Evolutionary conservation across 2,113 vertebrate species (phyloP), one percentile per base, ranked within the genome.

Genomic region (Antigone vipio): DNA sequence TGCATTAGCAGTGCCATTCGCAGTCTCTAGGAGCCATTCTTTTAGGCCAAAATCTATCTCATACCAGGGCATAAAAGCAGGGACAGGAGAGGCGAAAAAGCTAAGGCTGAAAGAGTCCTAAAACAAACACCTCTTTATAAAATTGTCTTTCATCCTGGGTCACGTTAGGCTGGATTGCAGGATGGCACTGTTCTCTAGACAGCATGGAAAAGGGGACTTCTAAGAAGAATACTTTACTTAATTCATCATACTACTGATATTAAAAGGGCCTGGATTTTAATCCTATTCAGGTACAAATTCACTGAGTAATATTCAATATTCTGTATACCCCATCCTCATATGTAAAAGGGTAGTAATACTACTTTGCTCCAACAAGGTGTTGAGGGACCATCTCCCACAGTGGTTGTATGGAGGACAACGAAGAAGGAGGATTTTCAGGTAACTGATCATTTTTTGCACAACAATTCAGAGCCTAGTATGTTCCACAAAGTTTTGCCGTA

Each of bases 241-340:
- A 56, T 38, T 67, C 32, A 64, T 12, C 4, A 26, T 38, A 40
- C 30, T 42, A 32, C 3, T 63, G 15, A n/a, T 55, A 38, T 63
- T 81, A 81, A 71, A 77, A 5, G 7, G 38, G 26, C 4, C 3
- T 42, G 12, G 2, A 49, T 59, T 87, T 71, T 74, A 29, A 27
- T 77, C 14, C 26, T 73, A 14, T 32, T 87, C 35, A 74, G 16
- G 12, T 32, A 12, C 12, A 53, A 55, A 12, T 45, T 63, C 12
- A 59, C 32, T 16, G 22, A 77, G 9, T 29, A 49, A 68, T 52
- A 59, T 32, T 56, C 17, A 35, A 27, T 32, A 66, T 11, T 52
- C 8, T 38, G 7, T 30, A 19, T 52, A 32, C 3, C 3, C 5
- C 1, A 2, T 24, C 8, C 11, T 15, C 8, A 21, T 12, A 26